phyloP scores from a whole-genome alignment of 2,888 invertebrate genomes.

The Tipula lateralis region DNA sequence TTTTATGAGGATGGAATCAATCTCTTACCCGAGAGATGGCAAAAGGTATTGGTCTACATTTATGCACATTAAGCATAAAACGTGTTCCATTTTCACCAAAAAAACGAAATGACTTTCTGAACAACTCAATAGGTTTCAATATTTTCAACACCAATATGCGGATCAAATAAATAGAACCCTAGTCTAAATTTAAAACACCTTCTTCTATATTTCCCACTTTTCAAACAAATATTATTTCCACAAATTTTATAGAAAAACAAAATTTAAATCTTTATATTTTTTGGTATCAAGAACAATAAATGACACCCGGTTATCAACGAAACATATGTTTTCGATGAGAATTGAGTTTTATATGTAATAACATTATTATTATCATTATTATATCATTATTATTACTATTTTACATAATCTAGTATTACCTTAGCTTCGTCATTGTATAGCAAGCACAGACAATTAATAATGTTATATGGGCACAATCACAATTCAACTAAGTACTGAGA shows the following conservation, averaged over 20 bases:
- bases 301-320: conserved; percentile 33
- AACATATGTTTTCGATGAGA: conserved; percentile 32
- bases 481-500: neutral
- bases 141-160: neutral
- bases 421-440: neutral
- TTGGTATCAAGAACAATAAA: conserved; percentile 34
- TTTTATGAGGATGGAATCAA: too few relatives aligned
- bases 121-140: too few relatives aligned
- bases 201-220: neutral
- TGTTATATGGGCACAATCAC: neutral
- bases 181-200: neutral
- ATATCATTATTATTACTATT: neutral
- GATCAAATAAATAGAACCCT: neutral
- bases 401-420: neutral
- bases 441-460: neutral
- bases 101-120: too few relatives aligned
- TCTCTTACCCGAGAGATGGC: too few relatives aligned
- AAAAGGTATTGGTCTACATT: too few relatives aligned
- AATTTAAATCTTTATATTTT: conserved; percentile 27
- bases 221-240: neutral
- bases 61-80: too few relatives aligned
- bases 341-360: neutral
- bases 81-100: too few relatives aligned
- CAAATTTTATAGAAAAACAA: neutral
- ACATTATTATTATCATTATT: neutral